Evolutionary conservation across 2,888 invertebrate species (phyloP), one percentile per base, ranked within the genome.

Genomic region (Dasysyrphus tricinctus): DNA sequence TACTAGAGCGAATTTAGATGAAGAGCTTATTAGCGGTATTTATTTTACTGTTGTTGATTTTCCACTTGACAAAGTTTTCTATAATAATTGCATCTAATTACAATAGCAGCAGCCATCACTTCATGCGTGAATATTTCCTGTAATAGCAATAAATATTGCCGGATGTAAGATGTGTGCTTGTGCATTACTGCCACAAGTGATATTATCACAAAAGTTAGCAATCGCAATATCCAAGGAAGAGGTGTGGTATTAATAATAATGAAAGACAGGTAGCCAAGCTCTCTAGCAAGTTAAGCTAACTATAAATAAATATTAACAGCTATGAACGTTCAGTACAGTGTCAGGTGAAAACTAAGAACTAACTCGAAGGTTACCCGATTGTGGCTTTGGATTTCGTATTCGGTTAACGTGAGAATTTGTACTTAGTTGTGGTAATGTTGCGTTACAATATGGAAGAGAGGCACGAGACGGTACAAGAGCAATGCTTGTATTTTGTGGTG

Each of bases 331-430:
- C 39, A 69, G 54, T 37, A 6, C 39, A 69, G 54, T 54, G 69
- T 69, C 69, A 69, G 51, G 51, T 74, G 76, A 70, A 80, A 84
- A 59, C 51, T 19, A 47, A 84, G 80, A 84, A 67, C 37, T 47
- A 42, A 42, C 67, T 67, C 67, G 76, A 77, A 85, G 84, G 84
- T 57, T 77, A 77, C 84, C 76, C 56, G 85, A 77, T 74, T 80
- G 80, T 72, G 76, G 81, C 51, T 79, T 72, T 76, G 54, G 72
- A 72, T 77, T 80, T 79, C 75, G 47, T 39, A 63, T 85, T 67
- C 49, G 63, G 69, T 42, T 57, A 59, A 80, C 65, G 77, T 78
- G 81, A 56, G 73, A 74, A 85, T 81, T 70, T 63, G 74, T 57
- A 70, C 73, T 77, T 78, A 77, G 65, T 76, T 84, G 84, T 72